Percentiles rank a stretch among this genome's conserved stretches.
These are phyloP conservation scores for Sminthurinus signatus DNA, from an alignment of 1,140 invertebrate species.

Conservation along the genomic window DNA sequence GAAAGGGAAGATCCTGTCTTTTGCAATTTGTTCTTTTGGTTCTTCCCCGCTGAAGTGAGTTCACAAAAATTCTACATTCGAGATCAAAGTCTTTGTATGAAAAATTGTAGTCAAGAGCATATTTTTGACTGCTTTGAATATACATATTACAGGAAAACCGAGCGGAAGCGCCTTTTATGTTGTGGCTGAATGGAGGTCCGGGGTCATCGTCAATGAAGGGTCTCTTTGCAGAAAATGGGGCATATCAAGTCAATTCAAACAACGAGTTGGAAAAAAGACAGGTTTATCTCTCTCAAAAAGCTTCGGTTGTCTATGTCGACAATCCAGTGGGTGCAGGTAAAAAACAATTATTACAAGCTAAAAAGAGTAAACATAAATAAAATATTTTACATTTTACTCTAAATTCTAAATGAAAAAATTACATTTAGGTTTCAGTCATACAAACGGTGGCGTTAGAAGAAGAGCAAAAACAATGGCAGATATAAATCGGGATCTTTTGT, in stretches of 20 bases:
- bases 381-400: no score
- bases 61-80: not conserved
- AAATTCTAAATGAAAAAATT: no score
- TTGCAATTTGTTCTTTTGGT: constrained; percentile 85
- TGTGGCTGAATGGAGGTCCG: constrained; percentile 55
- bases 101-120: not conserved
- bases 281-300: no score
- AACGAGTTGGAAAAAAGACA: no score
- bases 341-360: no score
- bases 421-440: no score
- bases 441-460: no score
- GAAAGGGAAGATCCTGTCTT: constrained; percentile 54
- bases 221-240: constrained; percentile 52
- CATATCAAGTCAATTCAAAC: constrained; percentile 43
- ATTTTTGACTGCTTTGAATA: not conserved
- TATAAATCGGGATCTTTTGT: no score
- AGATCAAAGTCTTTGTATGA: not conserved
- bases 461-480: no score
- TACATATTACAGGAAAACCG: constrained; percentile 36
- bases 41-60: constrained; percentile 63
- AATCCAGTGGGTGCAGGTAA: no score
- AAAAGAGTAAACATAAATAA: no score
- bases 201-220: constrained; percentile 52
- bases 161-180: constrained; percentile 46
- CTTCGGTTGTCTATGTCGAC: no score